A percentile compares a stretch with the other conserved stretches of the same genome.
Evolutionary conservation across 2,888 invertebrate genomes (phyloP).

Genomic region (Synanthedon tipuliformis): DNA sequence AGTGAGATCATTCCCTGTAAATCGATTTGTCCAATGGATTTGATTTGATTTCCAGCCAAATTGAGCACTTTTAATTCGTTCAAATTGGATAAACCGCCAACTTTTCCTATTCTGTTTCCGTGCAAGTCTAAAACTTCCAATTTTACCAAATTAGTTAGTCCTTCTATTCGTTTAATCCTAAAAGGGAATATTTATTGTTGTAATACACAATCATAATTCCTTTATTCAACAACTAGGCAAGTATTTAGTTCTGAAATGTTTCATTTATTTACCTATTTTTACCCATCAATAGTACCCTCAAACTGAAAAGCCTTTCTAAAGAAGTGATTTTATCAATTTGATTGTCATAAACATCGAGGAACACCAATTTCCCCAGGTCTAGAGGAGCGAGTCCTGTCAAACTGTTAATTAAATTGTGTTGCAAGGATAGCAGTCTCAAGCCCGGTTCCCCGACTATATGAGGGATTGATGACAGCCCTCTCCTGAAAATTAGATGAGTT

Average conservation of each 20-base stretch:
- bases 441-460: slow-evolving; percentile 84
- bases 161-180: slow-evolving; percentile 84
- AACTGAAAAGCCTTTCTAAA: slow-evolving; percentile 79
- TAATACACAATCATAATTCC: neutral
- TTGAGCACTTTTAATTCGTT: slow-evolving; percentile 89
- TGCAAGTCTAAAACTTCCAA: slow-evolving; percentile 93
- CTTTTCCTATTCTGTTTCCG: slow-evolving; percentile 87
- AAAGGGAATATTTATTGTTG: slow-evolving; percentile 17
- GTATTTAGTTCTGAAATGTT: neutral
- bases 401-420: slow-evolving; percentile 89
- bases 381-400: slow-evolving; percentile 72
- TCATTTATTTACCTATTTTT: slow-evolving; percentile 80
- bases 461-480: slow-evolving; percentile 86
- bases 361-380: slow-evolving; percentile 82
- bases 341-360: slow-evolving; percentile 94
- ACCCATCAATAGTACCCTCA: slow-evolving; percentile 88
- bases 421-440: slow-evolving; percentile 86
- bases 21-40: slow-evolving; percentile 80
- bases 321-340: slow-evolving; percentile 89
- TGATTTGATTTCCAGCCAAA: slow-evolving; percentile 91
- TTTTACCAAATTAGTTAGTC: slow-evolving; percentile 76
- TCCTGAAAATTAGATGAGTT: slow-evolving; percentile 43
- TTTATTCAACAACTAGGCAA: too few species aligned
- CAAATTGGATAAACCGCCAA: slow-evolving; percentile 76
- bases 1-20: slow-evolving; percentile 82